Base-by-base conservation (phyloP, 2,888 invertebrate genomes). In the Callyntrura guangdongensis region DNA sequence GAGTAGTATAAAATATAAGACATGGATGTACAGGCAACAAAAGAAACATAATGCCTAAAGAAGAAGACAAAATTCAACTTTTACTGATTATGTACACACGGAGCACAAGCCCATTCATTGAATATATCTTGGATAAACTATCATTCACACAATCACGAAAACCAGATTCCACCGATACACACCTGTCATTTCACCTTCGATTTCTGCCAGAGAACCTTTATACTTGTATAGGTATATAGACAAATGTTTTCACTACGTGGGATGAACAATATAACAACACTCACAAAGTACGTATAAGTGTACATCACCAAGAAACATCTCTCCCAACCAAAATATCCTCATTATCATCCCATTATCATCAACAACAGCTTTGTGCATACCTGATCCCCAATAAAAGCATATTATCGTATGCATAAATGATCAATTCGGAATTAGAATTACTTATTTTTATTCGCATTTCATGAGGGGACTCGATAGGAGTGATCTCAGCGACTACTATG, bases 121-220 rank as follows among this genome's bases (percentile, higher is more conserved):
- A 61, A 83, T 20, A 79, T 56, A n/a, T 36, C 36, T 79, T 79
- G 74, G 59, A 53, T 79, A 53, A 22, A 79, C 79, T 56, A 79
- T 72, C 72, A 72, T 72, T 85, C 85, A 72, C 22, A 85, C 56
- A 11, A 85, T 56, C 53, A 72, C 12, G 85, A 85, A 85, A 69
- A 59, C 83, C 83, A 83, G 83, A 83, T 83, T 83, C 83, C 45
- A 64, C 56, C 83, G 89, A 82, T 91, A 89, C 89, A 89, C 89
- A 91, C 91, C 91, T 91, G 91, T 91, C 91, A 91, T 89, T 89
- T 87, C 67, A 83, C 81, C 91, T 81, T 90, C 79, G 45, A 82
- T 88, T 88, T 82, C 72, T 86, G 36, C 47, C n/a, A 72, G 84
- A 67, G 69, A n/a, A 22, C 61, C 64, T 81, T 56, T 27, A 1